phyloP scores from a whole-genome alignment of 2,797 vertebrate genomes.

The Melanotaenia maccullochi region DNA sequence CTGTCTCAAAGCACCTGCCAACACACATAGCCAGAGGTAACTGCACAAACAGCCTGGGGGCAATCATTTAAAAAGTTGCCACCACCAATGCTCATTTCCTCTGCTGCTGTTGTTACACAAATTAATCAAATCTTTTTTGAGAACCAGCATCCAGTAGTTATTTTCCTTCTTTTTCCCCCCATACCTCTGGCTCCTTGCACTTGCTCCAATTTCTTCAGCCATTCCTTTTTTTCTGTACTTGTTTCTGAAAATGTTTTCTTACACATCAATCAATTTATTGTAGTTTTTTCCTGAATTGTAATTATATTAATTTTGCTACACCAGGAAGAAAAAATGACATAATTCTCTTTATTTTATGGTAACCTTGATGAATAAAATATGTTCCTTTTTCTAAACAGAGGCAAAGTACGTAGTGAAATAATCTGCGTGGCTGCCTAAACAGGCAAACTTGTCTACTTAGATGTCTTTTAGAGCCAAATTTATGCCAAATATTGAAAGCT shows the following conservation, averaged over 20 bases:
- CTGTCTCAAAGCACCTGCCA: constrained; percentile 66
- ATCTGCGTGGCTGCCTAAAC: too few species aligned
- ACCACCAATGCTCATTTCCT: constrained; percentile 40
- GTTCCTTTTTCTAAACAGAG: constrained; percentile 5
- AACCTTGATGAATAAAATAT: constrained; percentile 13
- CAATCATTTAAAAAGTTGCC: constrained; percentile 54
- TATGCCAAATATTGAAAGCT: too few species aligned
- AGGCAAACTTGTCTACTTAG: background rate
- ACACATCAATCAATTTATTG: constrained; percentile 33
- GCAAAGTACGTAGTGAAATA: constrained; percentile 7
- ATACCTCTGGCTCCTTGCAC: background rate
- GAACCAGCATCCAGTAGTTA: constrained; percentile 32
- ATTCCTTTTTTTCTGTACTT: constrained; percentile 27
- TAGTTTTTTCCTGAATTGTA: background rate
- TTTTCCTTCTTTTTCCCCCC: constrained; percentile 7
- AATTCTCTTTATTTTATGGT: constrained; percentile 10
- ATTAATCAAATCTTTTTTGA: constrained; percentile 57
- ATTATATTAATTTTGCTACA: background rate
- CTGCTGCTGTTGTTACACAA: constrained; percentile 34
- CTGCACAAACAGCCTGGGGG: constrained; percentile 54
- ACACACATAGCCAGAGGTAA: constrained; percentile 57
- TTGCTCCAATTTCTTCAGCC: background rate
- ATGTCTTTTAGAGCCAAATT: too few species aligned
- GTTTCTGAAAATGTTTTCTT: background rate
- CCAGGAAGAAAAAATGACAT: background rate